Conservation (phyloP, 2,113 vertebrate genomes). For the Cynopterus brachyotis region DNA sequence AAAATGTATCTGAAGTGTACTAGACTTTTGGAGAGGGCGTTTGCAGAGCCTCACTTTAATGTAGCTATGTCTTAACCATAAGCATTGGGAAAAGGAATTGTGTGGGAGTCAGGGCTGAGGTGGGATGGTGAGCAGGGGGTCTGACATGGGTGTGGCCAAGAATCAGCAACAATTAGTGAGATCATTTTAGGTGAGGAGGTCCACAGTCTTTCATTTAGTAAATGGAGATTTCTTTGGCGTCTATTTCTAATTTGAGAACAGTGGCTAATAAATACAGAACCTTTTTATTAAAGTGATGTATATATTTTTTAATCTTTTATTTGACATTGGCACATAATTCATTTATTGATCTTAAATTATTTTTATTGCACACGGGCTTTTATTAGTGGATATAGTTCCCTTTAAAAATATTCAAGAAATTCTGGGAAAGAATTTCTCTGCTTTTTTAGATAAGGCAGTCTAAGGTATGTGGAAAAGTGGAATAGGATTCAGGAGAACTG, state of each 20-base stretch:
- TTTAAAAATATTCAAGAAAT: not conserved
- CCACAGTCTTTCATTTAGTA: constrained; percentile 61
- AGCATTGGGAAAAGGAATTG: not conserved
- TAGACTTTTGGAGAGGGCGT: not conserved
- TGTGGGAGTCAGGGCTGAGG: not conserved
- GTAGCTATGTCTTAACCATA: not conserved
- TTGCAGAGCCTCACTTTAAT: not conserved
- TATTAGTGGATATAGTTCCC: not conserved
- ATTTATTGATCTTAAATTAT: not conserved
- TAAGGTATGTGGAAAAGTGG: not conserved
- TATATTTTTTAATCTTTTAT: not conserved
- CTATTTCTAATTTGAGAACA: constrained; percentile 31
- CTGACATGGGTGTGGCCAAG: not conserved
- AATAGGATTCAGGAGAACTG: not conserved
- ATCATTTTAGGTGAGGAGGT: constrained; percentile 57
- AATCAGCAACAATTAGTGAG: constrained; percentile 68
- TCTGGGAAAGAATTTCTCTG: not conserved
- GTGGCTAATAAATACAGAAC: constrained; percentile 31
- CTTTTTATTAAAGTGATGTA: not conserved
- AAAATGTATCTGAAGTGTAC: not conserved
- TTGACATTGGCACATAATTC: not conserved
- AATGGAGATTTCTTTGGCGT: constrained; percentile 67
- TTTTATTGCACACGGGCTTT: constrained; percentile 9
- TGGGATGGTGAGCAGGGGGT: constrained; percentile 8
- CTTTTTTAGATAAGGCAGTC: not conserved